Percentiles rank a stretch among this genome's conserved stretches.
Evolutionary conservation across 2,888 invertebrate species (phyloP).

Genomic region (Carterocephalus palaemon): DNA sequence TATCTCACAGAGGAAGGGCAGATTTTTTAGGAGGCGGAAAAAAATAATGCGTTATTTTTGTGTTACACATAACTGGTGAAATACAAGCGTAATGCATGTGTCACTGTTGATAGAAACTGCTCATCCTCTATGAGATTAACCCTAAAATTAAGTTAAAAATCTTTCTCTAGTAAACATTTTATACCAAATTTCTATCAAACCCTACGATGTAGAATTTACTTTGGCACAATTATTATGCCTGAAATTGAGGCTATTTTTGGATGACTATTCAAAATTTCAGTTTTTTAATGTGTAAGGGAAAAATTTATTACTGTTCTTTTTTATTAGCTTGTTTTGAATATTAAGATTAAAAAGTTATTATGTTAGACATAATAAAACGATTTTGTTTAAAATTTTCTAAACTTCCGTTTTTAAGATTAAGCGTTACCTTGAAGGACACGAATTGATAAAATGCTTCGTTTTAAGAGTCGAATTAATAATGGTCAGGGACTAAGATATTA

Average conservation of each 20-base stretch:
- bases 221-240: slow-evolving; percentile 23
- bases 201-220: slow-evolving; percentile 7
- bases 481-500: slow-evolving; percentile 16
- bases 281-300: slow-evolving; percentile 6
- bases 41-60: too few species aligned
- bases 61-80: too few species aligned
- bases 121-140: not conserved
- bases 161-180: slow-evolving; percentile 7
- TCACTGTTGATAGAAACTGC: not conserved
- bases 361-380: slow-evolving; percentile 12
- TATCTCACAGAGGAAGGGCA: not conserved
- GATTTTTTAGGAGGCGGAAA: too few species aligned
- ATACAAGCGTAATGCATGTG: too few species aligned
- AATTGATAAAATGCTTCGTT: slow-evolving; percentile 17
- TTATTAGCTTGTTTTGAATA: slow-evolving; percentile 13
- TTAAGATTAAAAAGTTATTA: slow-evolving; percentile 21
- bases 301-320: slow-evolving; percentile 2
- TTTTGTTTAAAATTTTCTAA: slow-evolving; percentile 9
- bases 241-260: slow-evolving; percentile 23
- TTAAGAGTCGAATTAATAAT: not conserved
- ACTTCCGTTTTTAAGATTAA: slow-evolving; percentile 9
- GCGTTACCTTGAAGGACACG: slow-evolving; percentile 22
- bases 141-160: slow-evolving; percentile 12
- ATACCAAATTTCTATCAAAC: slow-evolving; percentile 13
- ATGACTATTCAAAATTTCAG: slow-evolving; percentile 14